Percentiles rank a stretch among this genome's conserved stretches.
Evolutionary conservation across 2,888 invertebrate species (phyloP).

Genomic region (Hirtodrosophila duncani): DNA sequence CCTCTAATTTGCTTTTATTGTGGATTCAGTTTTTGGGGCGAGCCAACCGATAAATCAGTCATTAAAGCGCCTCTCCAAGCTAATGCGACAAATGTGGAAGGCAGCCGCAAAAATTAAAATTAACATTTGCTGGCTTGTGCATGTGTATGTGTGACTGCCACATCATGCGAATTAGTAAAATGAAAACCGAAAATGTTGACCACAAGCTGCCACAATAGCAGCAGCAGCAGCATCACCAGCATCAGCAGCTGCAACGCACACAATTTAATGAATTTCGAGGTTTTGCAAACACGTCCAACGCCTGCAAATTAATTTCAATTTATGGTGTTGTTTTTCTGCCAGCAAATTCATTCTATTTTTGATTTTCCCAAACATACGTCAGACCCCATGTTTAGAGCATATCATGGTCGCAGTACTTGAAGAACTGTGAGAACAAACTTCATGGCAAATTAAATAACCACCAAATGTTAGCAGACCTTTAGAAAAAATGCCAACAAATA

Average conservation of each 20-base stretch:
- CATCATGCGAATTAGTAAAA: slow-evolving; percentile 69
- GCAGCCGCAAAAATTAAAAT: slow-evolving; percentile 70
- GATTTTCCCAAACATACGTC: too few species aligned
- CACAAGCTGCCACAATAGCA: slow-evolving; percentile 60
- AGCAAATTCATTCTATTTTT: too few species aligned
- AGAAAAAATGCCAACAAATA: slow-evolving; percentile 38
- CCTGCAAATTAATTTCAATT: too few species aligned
- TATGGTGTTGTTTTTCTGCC: too few species aligned
- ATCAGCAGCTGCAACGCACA: slow-evolving; percentile 47
- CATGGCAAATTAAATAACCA: slow-evolving; percentile 39
- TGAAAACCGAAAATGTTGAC: slow-evolving; percentile 60
- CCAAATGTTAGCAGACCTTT: too few species aligned
- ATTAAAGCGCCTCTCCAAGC: slow-evolving; percentile 64
- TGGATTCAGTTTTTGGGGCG: slow-evolving; percentile 37
- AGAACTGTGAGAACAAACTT: slow-evolving; percentile 1
- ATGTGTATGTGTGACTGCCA: slow-evolving; percentile 12
- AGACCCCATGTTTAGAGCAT: too few species aligned
- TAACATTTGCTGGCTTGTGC: slow-evolving; percentile 49
- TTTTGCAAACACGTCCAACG: slow-evolving; percentile 8
- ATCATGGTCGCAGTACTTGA: slow-evolving; percentile 12
- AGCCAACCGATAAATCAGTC: slow-evolving; percentile 67
- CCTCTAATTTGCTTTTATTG: slow-evolving; percentile 3
- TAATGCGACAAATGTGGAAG: slow-evolving; percentile 66
- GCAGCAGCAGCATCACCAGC: slow-evolving; percentile 60
- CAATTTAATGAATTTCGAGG: slow-evolving; percentile 58